These are phyloP conservation scores for Heterocephalus glaber DNA, from an alignment of 2,113 vertebrate species.

Conservation along the genomic window DNA sequence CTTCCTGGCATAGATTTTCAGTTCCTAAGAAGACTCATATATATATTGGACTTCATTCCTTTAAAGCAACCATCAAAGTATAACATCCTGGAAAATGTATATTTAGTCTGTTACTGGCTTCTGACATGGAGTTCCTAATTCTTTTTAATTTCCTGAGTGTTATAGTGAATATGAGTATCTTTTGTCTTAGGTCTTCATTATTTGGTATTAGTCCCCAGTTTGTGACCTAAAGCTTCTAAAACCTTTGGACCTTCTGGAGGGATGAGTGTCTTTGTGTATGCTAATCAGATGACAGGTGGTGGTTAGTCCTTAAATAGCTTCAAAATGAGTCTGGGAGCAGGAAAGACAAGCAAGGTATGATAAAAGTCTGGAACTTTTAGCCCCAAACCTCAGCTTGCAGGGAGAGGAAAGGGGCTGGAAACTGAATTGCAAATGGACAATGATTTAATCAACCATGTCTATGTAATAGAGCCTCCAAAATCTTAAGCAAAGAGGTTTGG, in stretches of 20 bases:
- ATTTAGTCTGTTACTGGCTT: neutral
- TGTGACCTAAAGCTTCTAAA: neutral
- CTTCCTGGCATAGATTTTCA: constrained; percentile 28
- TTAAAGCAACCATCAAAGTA: neutral
- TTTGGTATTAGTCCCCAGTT: neutral
- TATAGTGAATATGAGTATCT: neutral
- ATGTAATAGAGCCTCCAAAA: neutral
- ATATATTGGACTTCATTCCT: constrained; percentile 31
- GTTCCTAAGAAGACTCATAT: neutral
- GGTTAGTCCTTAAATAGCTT: neutral
- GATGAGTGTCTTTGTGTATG: neutral
- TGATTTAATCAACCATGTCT: neutral
- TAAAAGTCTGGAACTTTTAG: neutral
- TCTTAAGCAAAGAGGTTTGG: neutral
- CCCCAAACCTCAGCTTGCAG: neutral
- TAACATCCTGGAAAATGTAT: neutral
- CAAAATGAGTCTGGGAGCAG: neutral
- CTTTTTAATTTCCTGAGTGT: neutral
- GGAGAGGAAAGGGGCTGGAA: neutral
- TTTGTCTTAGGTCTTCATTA: neutral
- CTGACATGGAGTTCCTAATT: neutral
- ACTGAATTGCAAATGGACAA: neutral
- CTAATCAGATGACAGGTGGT: neutral
- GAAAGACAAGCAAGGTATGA: neutral
- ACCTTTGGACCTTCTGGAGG: neutral